Base-by-base conservation (phyloP, 1,140 invertebrate genomes). In the Heliconius himera region DNA sequence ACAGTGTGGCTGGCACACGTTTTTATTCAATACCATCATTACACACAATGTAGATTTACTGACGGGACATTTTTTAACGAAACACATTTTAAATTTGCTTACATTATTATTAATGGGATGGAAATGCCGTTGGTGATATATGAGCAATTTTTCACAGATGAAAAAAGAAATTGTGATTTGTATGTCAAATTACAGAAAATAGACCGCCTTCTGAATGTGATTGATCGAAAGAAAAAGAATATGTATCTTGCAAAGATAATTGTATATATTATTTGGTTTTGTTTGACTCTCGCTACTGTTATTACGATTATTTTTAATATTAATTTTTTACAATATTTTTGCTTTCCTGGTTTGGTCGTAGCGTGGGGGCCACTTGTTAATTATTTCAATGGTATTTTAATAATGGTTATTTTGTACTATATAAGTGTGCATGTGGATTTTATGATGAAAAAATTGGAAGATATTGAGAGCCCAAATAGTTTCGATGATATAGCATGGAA, bases 181-280 rank as follows among this genome's bases (percentile, higher is more conserved):
- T 90, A 87, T 70, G 85, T 91, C 0, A 89, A 90, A 74, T 78
- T 91, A 16, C 89, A 90, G 76, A 89, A 84, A 80, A 78, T 90
- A 29, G 88, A 90, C 74, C 82, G 84, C 1, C 71, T 78, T 36
- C 51, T 91, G 5, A 78, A 84, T 70, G 85, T 87, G 73, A 77
- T 79, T 33, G 74, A 75, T 72, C 29, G 33, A 13, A 29, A 29
- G 13, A 16, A 66, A 29, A 66, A 22, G 1, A 66, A 66, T 29
- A 4, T 26, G 11, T 29, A 26, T 16, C 60, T 66, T 29, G 26
- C 60, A 18, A 66, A n/a, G 29, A 5, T 29, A 1, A 29, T n/a
- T 16, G 26, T 9, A 29, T n/a, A 13, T n/a, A 3, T 66, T 4
- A 66, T 66, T 5, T 66, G 60, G 11, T 13, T 29, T 3, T 66